These are phyloP conservation scores for Himalopsyche japonica DNA, from an alignment of 2,888 invertebrate genomes.

Conservation along the genomic window DNA sequence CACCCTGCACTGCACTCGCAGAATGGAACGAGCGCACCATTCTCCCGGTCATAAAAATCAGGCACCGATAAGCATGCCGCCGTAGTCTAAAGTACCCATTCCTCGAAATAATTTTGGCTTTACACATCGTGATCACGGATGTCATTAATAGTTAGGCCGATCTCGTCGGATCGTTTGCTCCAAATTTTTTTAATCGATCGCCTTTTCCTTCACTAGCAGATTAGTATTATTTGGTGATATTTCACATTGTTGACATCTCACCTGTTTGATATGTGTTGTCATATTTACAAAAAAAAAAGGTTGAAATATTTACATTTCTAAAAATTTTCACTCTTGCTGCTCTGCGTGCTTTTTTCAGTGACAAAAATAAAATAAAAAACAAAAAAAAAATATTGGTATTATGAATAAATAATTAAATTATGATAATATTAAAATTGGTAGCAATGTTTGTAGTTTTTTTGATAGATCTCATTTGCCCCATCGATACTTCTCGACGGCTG, in stretches of 20 bases:
- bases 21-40: background rate
- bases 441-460: constrained; percentile 9
- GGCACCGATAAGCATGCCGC: background rate
- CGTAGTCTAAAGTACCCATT: background rate
- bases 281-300: background rate
- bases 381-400: background rate
- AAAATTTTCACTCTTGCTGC: background rate
- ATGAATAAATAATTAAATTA: background rate
- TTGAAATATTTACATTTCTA: background rate
- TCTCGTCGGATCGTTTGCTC: background rate
- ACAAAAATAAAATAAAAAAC: background rate
- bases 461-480: background rate
- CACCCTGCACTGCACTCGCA: constrained; percentile 18
- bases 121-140: background rate
- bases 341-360: background rate
- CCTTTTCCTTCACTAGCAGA: background rate
- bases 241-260: constrained; percentile 23
- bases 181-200: background rate
- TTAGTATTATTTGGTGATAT: constrained; percentile 7
- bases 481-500: background rate
- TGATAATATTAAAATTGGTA: constrained; percentile 2
- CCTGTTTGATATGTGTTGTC: background rate
- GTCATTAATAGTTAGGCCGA: background rate
- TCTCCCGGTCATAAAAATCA: background rate
- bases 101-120: background rate